A percentile compares a stretch with the other conserved stretches of the same genome.
Evolutionary conservation across 2,113 vertebrate genomes (phyloP).

Genomic region (Prolemur simus): DNA sequence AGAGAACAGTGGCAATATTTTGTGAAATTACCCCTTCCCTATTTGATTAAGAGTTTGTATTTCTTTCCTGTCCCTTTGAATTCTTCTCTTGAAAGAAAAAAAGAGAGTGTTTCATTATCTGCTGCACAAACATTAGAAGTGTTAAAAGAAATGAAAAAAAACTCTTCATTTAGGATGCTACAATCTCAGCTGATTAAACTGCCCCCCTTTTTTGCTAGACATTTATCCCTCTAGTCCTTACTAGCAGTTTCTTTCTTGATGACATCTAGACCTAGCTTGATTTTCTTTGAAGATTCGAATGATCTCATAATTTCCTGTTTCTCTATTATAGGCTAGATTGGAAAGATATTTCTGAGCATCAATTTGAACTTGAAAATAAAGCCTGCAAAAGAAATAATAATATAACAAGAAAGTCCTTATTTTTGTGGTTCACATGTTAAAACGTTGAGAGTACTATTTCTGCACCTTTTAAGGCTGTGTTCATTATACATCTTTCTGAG

Average conservation of each 20-base stretch:
- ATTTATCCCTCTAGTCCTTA: background rate
- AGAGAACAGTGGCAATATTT: conserved; percentile 31
- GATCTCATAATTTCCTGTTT: background rate
- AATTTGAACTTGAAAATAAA: conserved; percentile 43
- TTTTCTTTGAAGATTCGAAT: background rate
- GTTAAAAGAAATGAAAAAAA: background rate
- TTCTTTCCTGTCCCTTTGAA: background rate
- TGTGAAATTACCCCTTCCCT: conserved; percentile 36
- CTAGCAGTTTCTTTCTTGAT: conserved; percentile 8
- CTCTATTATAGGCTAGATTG: background rate
- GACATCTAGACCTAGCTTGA: background rate
- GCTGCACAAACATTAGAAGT: background rate
- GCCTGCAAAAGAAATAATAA: background rate
- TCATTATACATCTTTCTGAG: background rate
- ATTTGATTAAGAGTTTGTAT: background rate
- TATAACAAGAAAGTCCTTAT: background rate
- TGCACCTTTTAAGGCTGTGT: background rate
- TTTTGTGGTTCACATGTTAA: background rate
- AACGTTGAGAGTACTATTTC: background rate
- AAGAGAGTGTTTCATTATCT: background rate
- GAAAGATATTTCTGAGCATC: conserved; percentile 36
- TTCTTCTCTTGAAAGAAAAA: background rate
- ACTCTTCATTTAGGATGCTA: background rate
- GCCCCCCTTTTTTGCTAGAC: background rate
- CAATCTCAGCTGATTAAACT: background rate